Conservation (phyloP, 2,888 invertebrate species). For the Plebejus anna region DNA sequence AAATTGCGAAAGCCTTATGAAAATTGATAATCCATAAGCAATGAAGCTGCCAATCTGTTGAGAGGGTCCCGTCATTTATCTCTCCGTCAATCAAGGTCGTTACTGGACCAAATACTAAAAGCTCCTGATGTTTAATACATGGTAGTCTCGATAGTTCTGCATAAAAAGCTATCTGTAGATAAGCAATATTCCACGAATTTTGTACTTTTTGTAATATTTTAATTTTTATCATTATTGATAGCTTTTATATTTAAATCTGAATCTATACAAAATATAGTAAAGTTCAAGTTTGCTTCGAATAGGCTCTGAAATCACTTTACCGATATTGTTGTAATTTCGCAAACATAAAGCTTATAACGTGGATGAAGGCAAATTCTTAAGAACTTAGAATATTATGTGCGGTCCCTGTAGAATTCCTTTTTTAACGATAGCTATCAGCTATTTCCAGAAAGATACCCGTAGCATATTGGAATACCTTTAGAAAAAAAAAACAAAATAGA, state of each 20-base stretch:
- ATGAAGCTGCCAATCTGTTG: neutral
- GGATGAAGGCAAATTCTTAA: no score
- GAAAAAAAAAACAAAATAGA: neutral
- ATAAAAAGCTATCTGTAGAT: neutral
- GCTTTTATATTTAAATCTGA: no score
- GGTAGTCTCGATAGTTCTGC: neutral
- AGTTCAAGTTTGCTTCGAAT: no score
- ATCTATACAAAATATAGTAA: no score
- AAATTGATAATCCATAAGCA: neutral
- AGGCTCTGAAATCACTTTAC: no score
- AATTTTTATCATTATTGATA: no score
- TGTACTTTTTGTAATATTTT: no score
- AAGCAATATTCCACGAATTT: no score
- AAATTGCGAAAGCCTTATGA: neutral
- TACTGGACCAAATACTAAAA: neutral
- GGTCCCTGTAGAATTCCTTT: neutral
- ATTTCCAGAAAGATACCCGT: neutral
- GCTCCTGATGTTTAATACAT: neutral
- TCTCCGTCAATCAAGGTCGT: neutral
- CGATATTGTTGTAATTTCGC: no score
- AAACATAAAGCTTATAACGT: no score
- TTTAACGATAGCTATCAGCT: neutral
- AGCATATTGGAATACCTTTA: neutral
- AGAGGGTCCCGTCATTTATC: conserved; percentile 8
- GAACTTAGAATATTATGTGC: no score